phyloP scores from a whole-genome alignment of 2,888 invertebrate species.

The Bruchidius siliquastri region DNA sequence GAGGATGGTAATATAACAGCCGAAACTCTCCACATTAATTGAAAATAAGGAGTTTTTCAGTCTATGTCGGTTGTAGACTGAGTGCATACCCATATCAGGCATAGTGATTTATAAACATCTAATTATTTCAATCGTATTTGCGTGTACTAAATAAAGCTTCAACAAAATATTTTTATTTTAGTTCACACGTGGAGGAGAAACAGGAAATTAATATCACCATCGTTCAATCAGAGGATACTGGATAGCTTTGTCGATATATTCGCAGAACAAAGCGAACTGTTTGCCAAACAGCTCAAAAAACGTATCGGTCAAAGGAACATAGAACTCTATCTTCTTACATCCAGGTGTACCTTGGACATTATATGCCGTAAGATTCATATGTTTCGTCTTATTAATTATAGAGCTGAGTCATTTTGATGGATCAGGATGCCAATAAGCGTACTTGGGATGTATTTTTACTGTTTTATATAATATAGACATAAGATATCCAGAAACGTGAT shows the following conservation, averaged over 20 bases:
- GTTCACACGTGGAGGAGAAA: slow-evolving; percentile 58
- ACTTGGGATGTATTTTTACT: too few species aligned
- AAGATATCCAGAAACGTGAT: too few species aligned
- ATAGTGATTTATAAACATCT: too few species aligned
- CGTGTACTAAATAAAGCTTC: too few species aligned
- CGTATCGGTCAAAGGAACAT: slow-evolving; percentile 43
- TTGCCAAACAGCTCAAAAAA: slow-evolving; percentile 48
- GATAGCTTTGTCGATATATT: slow-evolving; percentile 59
- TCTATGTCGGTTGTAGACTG: too few species aligned
- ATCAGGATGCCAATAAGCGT: background rate
- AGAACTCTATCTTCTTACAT: slow-evolving; percentile 53
- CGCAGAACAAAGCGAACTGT: slow-evolving; percentile 53
- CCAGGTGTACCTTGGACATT: slow-evolving; percentile 57
- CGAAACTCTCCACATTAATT: too few species aligned
- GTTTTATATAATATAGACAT: too few species aligned
- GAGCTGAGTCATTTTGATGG: background rate
- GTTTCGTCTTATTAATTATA: background rate
- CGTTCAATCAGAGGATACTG: slow-evolving; percentile 60
- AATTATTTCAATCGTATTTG: too few species aligned
- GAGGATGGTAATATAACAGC: too few species aligned
- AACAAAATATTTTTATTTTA: slow-evolving; percentile 29
- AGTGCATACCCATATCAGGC: too few species aligned
- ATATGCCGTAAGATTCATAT: slow-evolving; percentile 52
- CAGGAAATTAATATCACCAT: slow-evolving; percentile 56
- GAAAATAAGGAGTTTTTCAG: too few species aligned